A percentile compares a stretch with the other conserved stretches of the same genome.
Evolutionary conservation across 2,888 invertebrate species (phyloP).

Genomic region (Sympetrum striolatum): DNA sequence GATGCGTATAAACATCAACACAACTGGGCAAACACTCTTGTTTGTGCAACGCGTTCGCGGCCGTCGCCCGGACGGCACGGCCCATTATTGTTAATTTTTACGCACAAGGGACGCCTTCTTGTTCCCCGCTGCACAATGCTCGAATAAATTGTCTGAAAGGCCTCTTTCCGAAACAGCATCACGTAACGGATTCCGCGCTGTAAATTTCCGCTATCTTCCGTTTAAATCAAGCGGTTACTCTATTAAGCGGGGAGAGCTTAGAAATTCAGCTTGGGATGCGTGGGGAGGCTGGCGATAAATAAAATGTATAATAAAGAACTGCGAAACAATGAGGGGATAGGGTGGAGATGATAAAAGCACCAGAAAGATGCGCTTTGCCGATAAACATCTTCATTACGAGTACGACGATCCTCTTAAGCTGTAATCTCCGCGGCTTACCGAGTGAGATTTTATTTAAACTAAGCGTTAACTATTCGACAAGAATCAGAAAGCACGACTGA

Average conservation of each 20-base stretch:
- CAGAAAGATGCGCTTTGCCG: background rate
- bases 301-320: conserved; percentile 5
- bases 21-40: background rate
- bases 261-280: background rate
- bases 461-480: background rate
- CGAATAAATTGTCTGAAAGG: conserved; percentile 14
- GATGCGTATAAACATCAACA: background rate
- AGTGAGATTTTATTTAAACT: background rate
- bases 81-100: conserved; percentile 13
- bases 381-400: conserved; percentile 36
- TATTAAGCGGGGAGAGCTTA: conserved; percentile 4
- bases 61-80: background rate
- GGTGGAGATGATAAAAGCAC: background rate
- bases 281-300: conserved; percentile 12
- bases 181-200: conserved; percentile 11
- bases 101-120: background rate
- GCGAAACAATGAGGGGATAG: background rate
- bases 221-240: conserved; percentile 15
- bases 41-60: background rate
- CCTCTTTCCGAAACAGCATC: conserved; percentile 4
- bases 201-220: conserved; percentile 15
- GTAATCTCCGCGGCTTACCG: background rate
- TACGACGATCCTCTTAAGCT: conserved; percentile 3
- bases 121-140: background rate
- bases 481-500: too few species aligned